phyloP scores from a whole-genome alignment of 2,888 invertebrate species.

The Dichetophora obliterata region DNA sequence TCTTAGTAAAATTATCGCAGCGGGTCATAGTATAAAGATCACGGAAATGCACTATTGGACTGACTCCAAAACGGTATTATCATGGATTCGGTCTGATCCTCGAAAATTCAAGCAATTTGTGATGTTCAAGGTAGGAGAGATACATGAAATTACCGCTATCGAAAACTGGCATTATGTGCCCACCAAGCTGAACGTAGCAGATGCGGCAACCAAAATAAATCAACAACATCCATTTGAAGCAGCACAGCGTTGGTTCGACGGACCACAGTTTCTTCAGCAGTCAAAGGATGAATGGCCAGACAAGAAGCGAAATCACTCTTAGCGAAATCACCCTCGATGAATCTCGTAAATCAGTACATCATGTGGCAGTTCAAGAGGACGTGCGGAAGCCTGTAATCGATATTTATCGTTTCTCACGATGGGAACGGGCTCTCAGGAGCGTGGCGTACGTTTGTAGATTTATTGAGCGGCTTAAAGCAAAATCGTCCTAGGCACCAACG shows the following conservation, averaged over 20 bases:
- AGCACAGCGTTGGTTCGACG: neutral
- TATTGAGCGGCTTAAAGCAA: no score
- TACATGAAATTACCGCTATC: neutral
- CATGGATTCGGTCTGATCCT: neutral
- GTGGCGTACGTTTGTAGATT: no score
- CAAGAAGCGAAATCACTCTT: no score
- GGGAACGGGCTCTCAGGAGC: no score
- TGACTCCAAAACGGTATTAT: neutral
- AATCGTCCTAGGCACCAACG: no score
- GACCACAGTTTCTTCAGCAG: neutral
- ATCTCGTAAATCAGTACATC: no score
- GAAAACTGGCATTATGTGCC: neutral
- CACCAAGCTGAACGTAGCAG: neutral
- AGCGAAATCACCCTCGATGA: neutral
- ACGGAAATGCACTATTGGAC: neutral
- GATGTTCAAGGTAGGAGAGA: neutral
- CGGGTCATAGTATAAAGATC: no score
- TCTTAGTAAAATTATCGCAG: no score
- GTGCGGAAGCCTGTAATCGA: no score
- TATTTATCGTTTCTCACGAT: no score
- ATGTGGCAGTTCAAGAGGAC: no score
- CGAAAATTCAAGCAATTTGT: neutral
- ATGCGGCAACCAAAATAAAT: neutral
- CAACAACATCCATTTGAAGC: no score
- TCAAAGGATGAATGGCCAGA: neutral